A percentile compares a stretch with the other conserved stretches of the same genome.
These are phyloP conservation scores for Anagrus nilaparvatae DNA, from an alignment of 1,140 invertebrate genomes.

Conservation along the genomic window DNA sequence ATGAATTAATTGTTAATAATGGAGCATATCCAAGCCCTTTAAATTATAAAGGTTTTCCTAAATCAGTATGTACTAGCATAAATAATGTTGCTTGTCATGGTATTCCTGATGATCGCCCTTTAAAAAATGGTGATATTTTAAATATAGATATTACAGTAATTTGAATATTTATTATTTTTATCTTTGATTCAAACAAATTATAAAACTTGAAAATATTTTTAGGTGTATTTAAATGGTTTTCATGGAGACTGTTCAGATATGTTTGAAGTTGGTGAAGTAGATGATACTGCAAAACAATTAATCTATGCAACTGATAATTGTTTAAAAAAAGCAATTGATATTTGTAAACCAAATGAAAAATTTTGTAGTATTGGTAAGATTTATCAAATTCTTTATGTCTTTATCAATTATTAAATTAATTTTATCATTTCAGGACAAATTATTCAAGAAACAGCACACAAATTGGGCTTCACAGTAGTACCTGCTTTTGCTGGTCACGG, in stretches of 20 bases:
- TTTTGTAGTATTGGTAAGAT: slow-evolving; percentile 65
- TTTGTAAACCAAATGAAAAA: slow-evolving; percentile 64
- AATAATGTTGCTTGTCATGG: slow-evolving; percentile 94
- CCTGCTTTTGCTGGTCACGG: slow-evolving; percentile 84
- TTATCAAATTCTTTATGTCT: slow-evolving; percentile 4
- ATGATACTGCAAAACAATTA: slow-evolving; percentile 58
- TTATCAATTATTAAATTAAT: slow-evolving; percentile 6
- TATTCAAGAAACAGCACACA: slow-evolving; percentile 54
- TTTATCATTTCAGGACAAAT: slow-evolving; percentile 36
- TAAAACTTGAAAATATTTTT: slow-evolving; percentile 19
- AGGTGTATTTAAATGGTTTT: slow-evolving; percentile 77
- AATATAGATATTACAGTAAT: slow-evolving; percentile 87
- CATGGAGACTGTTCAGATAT: slow-evolving; percentile 91
- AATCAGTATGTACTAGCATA: slow-evolving; percentile 89
- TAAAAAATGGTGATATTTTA: slow-evolving; percentile 80
- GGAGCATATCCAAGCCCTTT: slow-evolving; percentile 85
- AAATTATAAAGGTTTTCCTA: slow-evolving; percentile 77
- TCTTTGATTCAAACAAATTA: neutral
- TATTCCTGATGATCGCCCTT: slow-evolving; percentile 75
- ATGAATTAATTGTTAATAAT: slow-evolving; percentile 58
- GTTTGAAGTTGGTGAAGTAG: slow-evolving; percentile 72
- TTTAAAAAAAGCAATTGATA: slow-evolving; percentile 59
- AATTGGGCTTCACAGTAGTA: slow-evolving; percentile 57
- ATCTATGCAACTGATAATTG: slow-evolving; percentile 62
- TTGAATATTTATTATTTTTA: neutral